These are phyloP conservation scores for Pollenia griseotomentosa DNA, from an alignment of 2,888 invertebrate genomes.

Conservation along the genomic window DNA sequence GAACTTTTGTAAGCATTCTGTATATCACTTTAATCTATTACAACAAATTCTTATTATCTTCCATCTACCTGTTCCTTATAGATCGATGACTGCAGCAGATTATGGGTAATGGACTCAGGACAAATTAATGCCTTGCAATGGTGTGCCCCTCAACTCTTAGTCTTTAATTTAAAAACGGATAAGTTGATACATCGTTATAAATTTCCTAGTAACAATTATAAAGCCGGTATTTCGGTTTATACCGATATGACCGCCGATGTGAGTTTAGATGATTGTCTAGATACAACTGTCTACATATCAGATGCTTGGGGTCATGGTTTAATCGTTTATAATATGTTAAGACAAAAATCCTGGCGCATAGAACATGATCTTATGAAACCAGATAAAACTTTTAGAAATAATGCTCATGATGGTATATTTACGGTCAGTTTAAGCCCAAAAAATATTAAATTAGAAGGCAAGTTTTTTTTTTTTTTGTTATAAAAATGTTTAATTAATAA, in stretches of 20 bases:
- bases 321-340: slow-evolving; percentile 86
- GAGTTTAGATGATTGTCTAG: slow-evolving; percentile 84
- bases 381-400: slow-evolving; percentile 79
- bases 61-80: slow-evolving; percentile 76
- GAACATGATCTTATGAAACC: slow-evolving; percentile 86
- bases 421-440: slow-evolving; percentile 81
- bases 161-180: slow-evolving; percentile 89
- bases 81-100: slow-evolving; percentile 87
- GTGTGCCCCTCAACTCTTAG: slow-evolving; percentile 90
- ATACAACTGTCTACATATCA: slow-evolving; percentile 87
- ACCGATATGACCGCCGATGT: slow-evolving; percentile 85
- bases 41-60: neutral
- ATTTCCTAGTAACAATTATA: slow-evolving; percentile 79
- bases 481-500: neutral
- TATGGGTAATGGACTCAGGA: slow-evolving; percentile 88
- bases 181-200: slow-evolving; percentile 84
- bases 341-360: slow-evolving; percentile 86
- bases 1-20: slow-evolving; percentile 87
- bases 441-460: slow-evolving; percentile 65
- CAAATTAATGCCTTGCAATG: slow-evolving; percentile 86
- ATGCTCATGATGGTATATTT: slow-evolving; percentile 80
- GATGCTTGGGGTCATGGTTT: slow-evolving; percentile 87
- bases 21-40: neutral
- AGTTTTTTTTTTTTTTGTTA: neutral
- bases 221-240: slow-evolving; percentile 81